Evolutionary conservation across 2,888 invertebrate species (phyloP).

Genomic region (Mythimna loreyi): DNA sequence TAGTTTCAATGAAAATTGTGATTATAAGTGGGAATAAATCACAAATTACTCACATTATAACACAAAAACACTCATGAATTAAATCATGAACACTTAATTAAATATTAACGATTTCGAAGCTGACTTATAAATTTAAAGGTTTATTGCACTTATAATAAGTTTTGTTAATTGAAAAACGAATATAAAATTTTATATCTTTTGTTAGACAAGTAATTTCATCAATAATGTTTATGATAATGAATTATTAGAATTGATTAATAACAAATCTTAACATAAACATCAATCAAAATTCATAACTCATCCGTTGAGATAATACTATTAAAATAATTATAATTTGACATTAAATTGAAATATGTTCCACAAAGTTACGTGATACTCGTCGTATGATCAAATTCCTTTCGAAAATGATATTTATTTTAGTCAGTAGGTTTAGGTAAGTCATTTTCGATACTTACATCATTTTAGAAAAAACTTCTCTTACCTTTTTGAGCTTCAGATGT

Average conservation of each 20-base stretch:
- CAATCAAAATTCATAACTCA: not conserved
- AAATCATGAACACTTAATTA: slow-evolving; percentile 21
- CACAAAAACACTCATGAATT: not conserved
- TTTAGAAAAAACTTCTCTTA: not conserved
- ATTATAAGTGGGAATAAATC: not conserved
- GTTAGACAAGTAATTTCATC: not conserved
- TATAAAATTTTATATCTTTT: slow-evolving; percentile 18
- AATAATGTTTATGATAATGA: slow-evolving; percentile 1
- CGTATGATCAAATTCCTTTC: not conserved
- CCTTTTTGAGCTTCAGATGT: not conserved
- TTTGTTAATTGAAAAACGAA: slow-evolving; percentile 26
- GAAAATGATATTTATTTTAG: too few species aligned
- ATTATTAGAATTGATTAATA: slow-evolving; percentile 23
- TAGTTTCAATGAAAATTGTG: too few species aligned
- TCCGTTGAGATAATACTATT: not conserved
- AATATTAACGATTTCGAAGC: slow-evolving; percentile 32
- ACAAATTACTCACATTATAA: not conserved
- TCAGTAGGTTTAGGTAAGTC: too few species aligned
- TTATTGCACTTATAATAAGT: slow-evolving; percentile 39
- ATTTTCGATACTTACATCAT: too few species aligned
- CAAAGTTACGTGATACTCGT: not conserved
- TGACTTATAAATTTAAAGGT: slow-evolving; percentile 11
- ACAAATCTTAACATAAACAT: not conserved
- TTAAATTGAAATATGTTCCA: not conserved
- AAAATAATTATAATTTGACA: not conserved